A percentile compares a stretch with the other conserved stretches of the same genome.
Conservation (phyloP, 30 jellyfish, hydroid and myxozoan genomes). For the Morbakka virulenta region DNA sequence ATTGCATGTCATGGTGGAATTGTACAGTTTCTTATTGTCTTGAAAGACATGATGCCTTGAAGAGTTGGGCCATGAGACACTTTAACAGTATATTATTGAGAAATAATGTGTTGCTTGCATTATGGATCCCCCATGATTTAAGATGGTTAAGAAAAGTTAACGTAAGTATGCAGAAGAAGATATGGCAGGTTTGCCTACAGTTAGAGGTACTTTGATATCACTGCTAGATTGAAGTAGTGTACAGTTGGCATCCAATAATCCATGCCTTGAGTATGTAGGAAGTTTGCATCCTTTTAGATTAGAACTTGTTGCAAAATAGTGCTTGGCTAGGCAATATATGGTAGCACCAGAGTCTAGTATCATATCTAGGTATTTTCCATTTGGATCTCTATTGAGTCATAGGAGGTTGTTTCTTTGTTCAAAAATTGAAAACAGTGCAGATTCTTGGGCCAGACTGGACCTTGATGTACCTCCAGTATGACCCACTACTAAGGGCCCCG, state of each 20-base stretch:
- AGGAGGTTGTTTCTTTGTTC: too few relatives aligned
- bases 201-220: conserved; percentile 11
- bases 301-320: conserved; percentile 23
- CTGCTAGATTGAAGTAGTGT: conserved; percentile 25
- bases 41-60: background rate
- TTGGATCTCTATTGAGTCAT: conserved; percentile 39
- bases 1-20: background rate
- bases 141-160: conserved; percentile 32
- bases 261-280: conserved; percentile 18
- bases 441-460: too few relatives aligned
- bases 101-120: conserved; percentile 2
- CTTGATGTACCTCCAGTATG: too few relatives aligned
- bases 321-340: conserved; percentile 25
- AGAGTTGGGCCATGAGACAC: background rate
- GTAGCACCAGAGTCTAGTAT: conserved; percentile 48
- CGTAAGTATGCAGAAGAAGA: conserved; percentile 42
- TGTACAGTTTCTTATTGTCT: background rate
- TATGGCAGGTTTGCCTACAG: conserved; percentile 35
- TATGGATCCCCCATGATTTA: conserved; percentile 22
- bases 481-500: conserved; percentile 51
- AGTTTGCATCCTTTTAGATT: conserved; percentile 2
- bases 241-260: conserved; percentile 28
- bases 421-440: too few relatives aligned
- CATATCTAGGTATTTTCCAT: conserved; percentile 10
- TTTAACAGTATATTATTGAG: background rate